Conservation (phyloP, 2,888 invertebrate species). For the Brenthis hecate region DNA sequence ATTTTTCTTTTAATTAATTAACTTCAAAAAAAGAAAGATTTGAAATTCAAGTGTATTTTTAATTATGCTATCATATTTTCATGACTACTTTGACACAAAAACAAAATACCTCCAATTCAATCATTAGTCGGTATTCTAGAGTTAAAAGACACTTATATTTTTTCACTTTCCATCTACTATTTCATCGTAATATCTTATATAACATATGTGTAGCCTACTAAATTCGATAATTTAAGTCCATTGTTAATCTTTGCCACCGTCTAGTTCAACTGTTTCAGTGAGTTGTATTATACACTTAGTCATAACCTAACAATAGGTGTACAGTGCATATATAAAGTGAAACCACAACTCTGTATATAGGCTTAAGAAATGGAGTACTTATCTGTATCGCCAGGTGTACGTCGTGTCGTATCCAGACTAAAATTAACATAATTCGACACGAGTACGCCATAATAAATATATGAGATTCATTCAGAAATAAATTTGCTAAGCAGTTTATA, state of each 20-base stretch:
- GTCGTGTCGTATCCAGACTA: slow-evolving; percentile 40
- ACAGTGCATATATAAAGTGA: slow-evolving; percentile 21
- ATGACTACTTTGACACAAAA: too few relatives aligned
- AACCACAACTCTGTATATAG: neutral
- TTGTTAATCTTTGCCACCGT: slow-evolving; percentile 48
- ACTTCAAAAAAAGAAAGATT: too few relatives aligned
- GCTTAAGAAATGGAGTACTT: neutral
- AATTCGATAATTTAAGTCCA: slow-evolving; percentile 7
- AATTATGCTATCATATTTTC: too few relatives aligned
- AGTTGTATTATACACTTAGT: slow-evolving; percentile 54
- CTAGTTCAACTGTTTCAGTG: slow-evolving; percentile 51
- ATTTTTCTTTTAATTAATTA: too few relatives aligned
- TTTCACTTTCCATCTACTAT: too few relatives aligned
- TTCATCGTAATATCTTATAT: neutral
- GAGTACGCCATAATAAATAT: slow-evolving; percentile 45
- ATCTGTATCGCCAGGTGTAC: slow-evolving; percentile 22
- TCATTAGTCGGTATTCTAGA: too few relatives aligned
- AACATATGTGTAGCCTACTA: neutral
- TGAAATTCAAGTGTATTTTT: too few relatives aligned
- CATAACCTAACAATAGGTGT: slow-evolving; percentile 54
- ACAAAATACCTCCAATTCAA: too few relatives aligned
- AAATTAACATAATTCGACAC: slow-evolving; percentile 63
- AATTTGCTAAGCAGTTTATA: slow-evolving; percentile 14
- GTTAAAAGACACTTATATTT: too few relatives aligned
- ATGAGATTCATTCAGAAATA: slow-evolving; percentile 35